phyloP scores from a whole-genome alignment of 2,888 invertebrate species.

The Lithodes maja region DNA sequence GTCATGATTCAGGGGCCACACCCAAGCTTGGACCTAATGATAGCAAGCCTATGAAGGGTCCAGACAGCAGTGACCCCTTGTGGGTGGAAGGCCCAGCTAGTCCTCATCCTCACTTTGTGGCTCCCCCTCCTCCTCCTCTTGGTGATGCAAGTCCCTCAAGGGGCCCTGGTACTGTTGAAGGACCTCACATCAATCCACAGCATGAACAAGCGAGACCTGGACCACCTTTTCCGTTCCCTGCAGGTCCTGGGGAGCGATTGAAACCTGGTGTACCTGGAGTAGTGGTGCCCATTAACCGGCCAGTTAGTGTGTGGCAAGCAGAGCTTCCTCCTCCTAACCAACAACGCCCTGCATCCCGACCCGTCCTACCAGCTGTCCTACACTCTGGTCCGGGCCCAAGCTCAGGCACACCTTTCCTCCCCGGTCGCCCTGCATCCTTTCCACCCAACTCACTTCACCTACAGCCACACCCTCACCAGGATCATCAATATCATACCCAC shows the following conservation, averaged over 20 bases:
- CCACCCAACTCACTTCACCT: not conserved
- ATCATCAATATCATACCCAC: not conserved
- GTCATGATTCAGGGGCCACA: conserved; percentile 34
- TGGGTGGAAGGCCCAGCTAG: conserved; percentile 48
- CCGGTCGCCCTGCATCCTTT: conserved; percentile 19
- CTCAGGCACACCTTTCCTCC: conserved; percentile 60
- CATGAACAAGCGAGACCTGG: not conserved
- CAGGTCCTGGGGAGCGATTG: not conserved
- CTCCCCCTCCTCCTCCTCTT: conserved; percentile 11
- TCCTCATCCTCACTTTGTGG: conserved; percentile 51
- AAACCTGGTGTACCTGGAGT: conserved; percentile 36
- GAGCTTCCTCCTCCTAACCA: not conserved
- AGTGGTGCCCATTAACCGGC: conserved; percentile 33
- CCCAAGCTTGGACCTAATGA: not conserved
- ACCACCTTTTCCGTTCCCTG: not conserved
- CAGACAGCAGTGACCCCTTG: conserved; percentile 36
- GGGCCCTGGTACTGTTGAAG: conserved; percentile 4
- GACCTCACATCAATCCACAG: not conserved
- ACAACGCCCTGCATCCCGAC: not conserved
- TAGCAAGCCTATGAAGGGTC: conserved; percentile 55
- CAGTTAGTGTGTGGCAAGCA: conserved; percentile 38
- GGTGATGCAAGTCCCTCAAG: conserved; percentile 1
- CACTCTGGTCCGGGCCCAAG: conserved; percentile 54
- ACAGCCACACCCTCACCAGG: not conserved
- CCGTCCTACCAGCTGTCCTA: conserved; percentile 47